phyloP scores from a whole-genome alignment of 2,113 vertebrate genomes.

The Aphelocoma coerulescens region DNA sequence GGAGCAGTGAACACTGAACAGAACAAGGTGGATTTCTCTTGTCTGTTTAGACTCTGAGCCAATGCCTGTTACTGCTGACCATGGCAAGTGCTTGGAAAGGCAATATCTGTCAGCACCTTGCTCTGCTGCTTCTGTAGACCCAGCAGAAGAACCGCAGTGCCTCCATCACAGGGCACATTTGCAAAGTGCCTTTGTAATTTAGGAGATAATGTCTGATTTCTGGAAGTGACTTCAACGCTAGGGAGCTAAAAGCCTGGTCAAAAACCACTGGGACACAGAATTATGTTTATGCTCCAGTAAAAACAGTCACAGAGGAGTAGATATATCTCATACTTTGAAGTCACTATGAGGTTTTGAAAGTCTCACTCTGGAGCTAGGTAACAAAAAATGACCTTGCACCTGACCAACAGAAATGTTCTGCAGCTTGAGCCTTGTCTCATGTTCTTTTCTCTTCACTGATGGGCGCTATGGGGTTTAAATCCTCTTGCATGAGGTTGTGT shows the following conservation, averaged over 20 bases:
- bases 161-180: background rate
- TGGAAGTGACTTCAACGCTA: background rate
- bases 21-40: background rate
- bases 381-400: constrained; percentile 10
- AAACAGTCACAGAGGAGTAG: background rate
- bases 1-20: background rate
- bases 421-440: background rate
- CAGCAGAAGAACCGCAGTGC: background rate
- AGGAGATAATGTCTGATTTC: background rate
- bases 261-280: background rate
- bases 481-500: background rate
- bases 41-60: background rate
- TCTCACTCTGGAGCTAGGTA: background rate
- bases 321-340: background rate
- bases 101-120: background rate
- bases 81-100: background rate
- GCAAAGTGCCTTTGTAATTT: background rate
- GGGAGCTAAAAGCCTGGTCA: background rate
- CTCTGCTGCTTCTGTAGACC: background rate
- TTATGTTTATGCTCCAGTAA: background rate
- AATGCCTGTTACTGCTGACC: background rate
- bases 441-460: background rate
- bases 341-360: background rate
- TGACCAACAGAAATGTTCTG: background rate
- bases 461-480: background rate